Percentiles rank a stretch among this genome's conserved stretches.
Conservation (phyloP, 2,113 vertebrate genomes). For the Campylomormyrus tamandua region DNA sequence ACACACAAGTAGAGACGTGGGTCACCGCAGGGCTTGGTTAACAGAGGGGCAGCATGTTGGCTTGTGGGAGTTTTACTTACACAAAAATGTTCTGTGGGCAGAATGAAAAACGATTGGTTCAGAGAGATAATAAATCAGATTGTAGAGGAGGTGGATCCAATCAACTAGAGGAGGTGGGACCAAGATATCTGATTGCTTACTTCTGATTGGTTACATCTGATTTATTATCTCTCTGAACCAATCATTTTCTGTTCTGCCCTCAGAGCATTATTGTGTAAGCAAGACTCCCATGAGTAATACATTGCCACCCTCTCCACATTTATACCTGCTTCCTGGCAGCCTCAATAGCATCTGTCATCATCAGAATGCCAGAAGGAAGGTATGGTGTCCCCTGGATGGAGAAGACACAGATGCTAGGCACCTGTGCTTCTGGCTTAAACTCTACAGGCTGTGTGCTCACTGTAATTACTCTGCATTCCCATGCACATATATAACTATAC, state of each 20-base stretch:
- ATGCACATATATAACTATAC: not conserved
- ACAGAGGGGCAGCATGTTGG: not conserved
- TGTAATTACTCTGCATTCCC: not conserved
- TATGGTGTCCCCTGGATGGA: not conserved
- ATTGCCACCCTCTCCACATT: not conserved
- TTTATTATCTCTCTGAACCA: no score
- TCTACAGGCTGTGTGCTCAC: not conserved
- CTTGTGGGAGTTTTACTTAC: no score
- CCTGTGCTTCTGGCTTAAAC: not conserved
- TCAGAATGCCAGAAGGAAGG: not conserved
- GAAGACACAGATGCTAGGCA: not conserved
- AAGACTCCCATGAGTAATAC: not conserved
- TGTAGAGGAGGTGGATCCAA: no score
- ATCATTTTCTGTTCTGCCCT: no score
- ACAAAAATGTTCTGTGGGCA: no score
- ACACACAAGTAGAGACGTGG: not conserved
- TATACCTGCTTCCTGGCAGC: not conserved
- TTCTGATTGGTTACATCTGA: no score
- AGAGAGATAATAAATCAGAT: no score
- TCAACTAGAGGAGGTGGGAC: no score
- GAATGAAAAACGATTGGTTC: no score
- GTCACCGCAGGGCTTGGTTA: not conserved
- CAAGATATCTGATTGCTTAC: no score
- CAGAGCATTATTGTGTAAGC: not conserved
- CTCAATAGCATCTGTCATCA: not conserved